Percentiles rank a stretch among this genome's conserved stretches.
Evolutionary conservation across 2,888 invertebrate genomes (phyloP).

Genomic region (Disparrhopalites patrizii): DNA sequence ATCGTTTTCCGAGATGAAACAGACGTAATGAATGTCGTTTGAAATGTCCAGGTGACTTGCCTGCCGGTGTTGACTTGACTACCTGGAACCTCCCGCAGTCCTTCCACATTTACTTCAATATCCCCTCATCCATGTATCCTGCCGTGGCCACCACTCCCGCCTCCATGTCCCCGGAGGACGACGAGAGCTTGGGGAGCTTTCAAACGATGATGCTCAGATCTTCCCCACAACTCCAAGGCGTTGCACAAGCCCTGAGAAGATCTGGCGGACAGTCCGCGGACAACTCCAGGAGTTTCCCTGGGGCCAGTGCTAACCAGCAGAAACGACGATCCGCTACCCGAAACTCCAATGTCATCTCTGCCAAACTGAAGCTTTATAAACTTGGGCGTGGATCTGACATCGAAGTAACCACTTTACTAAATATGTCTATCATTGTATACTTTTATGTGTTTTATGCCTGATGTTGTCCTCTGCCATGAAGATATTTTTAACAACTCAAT

Average conservation of each 20-base stretch:
- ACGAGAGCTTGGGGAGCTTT: slow-evolving; percentile 5
- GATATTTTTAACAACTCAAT: not conserved
- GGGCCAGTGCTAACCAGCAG: not conserved
- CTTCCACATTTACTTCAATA: slow-evolving; percentile 59
- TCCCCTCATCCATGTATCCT: slow-evolving; percentile 49
- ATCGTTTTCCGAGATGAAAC: not conserved
- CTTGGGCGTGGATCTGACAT: slow-evolving; percentile 31
- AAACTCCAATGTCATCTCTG: slow-evolving; percentile 56
- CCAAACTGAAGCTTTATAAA: slow-evolving; percentile 57
- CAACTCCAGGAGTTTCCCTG: not conserved
- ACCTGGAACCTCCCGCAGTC: slow-evolving; percentile 56
- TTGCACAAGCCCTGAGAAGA: not conserved
- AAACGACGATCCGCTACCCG: no score
- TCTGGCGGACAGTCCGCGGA: not conserved
- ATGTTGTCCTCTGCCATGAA: not conserved
- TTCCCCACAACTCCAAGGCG: slow-evolving; percentile 11
- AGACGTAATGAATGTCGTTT: not conserved
- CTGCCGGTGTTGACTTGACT: slow-evolving; percentile 58
- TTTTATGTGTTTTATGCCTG: not conserved
- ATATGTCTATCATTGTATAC: no score
- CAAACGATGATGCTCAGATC: slow-evolving; percentile 7
- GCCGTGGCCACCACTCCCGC: not conserved
- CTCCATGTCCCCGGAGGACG: not conserved
- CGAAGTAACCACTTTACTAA: no score
- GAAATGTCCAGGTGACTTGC: slow-evolving; percentile 55